phyloP scores from a whole-genome alignment of 2,113 vertebrate species.

The Laterallus jamaicensis region DNA sequence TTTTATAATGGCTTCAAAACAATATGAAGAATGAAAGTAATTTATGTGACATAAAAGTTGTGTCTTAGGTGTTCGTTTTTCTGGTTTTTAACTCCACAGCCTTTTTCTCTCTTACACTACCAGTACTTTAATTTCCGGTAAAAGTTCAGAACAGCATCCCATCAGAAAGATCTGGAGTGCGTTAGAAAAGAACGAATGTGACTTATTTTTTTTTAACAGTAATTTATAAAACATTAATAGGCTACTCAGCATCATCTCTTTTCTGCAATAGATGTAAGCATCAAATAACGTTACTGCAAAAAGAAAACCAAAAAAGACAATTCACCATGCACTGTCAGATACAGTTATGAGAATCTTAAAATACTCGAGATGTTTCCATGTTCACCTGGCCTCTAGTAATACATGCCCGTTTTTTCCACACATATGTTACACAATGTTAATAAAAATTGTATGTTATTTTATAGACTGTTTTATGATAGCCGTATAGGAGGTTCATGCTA shows the following conservation, averaged over 20 bases:
- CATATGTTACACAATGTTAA: rapidly evolving
- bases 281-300: background rate
- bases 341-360: background rate
- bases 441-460: background rate
- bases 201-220: background rate
- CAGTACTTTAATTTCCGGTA: background rate
- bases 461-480: background rate
- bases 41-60: background rate
- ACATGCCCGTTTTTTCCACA: background rate
- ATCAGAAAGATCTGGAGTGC: background rate
- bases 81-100: background rate
- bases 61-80: background rate
- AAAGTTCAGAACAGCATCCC: background rate
- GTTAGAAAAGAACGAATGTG: background rate
- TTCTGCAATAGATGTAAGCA: background rate
- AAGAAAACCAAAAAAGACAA: background rate
- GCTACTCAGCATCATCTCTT: background rate
- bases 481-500: background rate
- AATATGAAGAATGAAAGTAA: background rate
- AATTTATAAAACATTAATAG: background rate
- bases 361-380: background rate
- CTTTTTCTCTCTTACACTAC: background rate
- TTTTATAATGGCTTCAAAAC: background rate
- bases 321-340: background rate
- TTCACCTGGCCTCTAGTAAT: background rate